These are phyloP conservation scores for Platycnemis pennipes DNA, from an alignment of 2,888 invertebrate genomes.

Conservation along the genomic window DNA sequence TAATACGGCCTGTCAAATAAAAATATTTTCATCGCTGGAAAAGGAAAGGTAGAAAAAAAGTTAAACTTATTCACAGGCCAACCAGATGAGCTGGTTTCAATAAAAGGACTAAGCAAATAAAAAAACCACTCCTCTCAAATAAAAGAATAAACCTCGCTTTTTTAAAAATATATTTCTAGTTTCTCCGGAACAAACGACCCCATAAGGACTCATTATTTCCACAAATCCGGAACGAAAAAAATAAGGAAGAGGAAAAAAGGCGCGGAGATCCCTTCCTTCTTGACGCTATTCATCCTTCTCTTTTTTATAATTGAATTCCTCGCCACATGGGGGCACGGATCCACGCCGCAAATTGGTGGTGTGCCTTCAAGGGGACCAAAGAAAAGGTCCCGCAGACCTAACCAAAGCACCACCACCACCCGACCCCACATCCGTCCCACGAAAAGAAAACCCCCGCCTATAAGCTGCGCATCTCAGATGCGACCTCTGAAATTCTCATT, in stretches of 20 bases:
- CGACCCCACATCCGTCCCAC: not conserved
- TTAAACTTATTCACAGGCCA: not conserved
- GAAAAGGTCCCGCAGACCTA: not conserved
- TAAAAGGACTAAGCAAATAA: not conserved
- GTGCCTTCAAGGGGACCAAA: not conserved
- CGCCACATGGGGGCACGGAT: constrained; percentile 27
- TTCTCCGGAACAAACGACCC: constrained; percentile 18
- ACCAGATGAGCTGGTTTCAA: not conserved
- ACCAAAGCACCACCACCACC: not conserved
- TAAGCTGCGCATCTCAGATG: constrained; percentile 12
- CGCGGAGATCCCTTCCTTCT: not conserved
- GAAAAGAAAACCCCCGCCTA: not conserved
- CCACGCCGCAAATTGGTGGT: not conserved
- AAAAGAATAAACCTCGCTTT: not conserved
- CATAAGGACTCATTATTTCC: constrained; percentile 9
- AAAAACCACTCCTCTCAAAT: not conserved
- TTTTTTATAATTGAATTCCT: constrained; percentile 32
- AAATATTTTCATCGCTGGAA: not conserved
- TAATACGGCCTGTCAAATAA: not conserved
- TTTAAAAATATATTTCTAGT: constrained; percentile 12
- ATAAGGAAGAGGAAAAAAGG: not conserved
- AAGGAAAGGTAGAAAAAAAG: not conserved
- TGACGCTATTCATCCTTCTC: not conserved
- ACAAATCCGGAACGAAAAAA: constrained; percentile 12
- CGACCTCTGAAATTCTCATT: constrained; percentile 32